Evolutionary conservation across 2,113 vertebrate species (phyloP), one percentile per base, ranked within the genome.

Genomic region (Sorex fumeus): DNA sequence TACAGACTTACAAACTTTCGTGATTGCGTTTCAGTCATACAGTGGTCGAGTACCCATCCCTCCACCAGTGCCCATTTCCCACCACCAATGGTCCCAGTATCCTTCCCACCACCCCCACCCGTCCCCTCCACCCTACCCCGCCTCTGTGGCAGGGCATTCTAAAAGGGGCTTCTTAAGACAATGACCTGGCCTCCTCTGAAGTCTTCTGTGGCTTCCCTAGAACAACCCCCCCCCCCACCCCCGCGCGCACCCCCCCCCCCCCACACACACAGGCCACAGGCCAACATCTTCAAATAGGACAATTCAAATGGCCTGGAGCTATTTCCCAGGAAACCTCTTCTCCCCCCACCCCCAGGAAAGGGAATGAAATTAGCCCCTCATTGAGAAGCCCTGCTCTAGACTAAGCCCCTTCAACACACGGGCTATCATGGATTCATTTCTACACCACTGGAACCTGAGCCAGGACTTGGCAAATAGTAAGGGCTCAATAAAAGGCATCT

Each of bases 401-500:
- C 23, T 32, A 40, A 50, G 71, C 13, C 23, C 40, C 19, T 32
- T 28, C 32, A 72, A 69, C 69, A 77, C 15, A 53, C 0, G 78
- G 43, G n/a, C 23, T 27, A 6, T 21, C 45, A 40, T 28, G 76
- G 45, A 72, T 8, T 93, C 27, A 53, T 60, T 57, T 71, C 70
- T 53, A 0, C 12, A 30, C 60, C 47, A 19, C 47, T 45, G 27
- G 72, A 66, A 78, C 40, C 47, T 77, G 19, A 69, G 19, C 60
- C n/a, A 2, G 12, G 19, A 64, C 57, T 66, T 91, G 79, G 84
- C 83, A 71, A 67, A 50, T 36, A 95, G 71, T 79, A 88, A 47
- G 50, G 27, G 32, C 88, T 90, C 72, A 76, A 18, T 50, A 94
- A 91, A 53, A 53, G 53, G 91, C n/a, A 30, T 27, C 70, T 82